Base-by-base conservation (phyloP, 2,113 vertebrate species). In the Paratilapia polleni region DNA sequence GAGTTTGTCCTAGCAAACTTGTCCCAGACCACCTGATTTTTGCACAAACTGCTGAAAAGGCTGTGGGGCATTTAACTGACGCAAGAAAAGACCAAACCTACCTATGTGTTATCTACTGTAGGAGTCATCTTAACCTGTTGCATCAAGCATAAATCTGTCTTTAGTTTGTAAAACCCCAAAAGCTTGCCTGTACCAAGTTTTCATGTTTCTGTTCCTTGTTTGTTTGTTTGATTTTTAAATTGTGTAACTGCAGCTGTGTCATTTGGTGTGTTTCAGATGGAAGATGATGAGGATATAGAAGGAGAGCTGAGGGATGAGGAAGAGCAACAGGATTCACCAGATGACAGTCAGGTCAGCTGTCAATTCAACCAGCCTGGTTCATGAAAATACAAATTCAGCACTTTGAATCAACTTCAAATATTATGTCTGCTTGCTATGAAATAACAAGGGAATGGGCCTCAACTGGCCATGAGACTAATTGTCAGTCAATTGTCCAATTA, bases 331-430 rank as follows among this genome's bases (percentile, higher is more conserved):
- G 84, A 86, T 54, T 90, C 91, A 12, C 81, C 89, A 28, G 94
- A 95, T 19, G 85, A 92, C 86, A 94, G 83, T 88, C 93, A 89
- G 93, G 94, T 95, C 22, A 78, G 93, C 81, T 10, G 10, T 26
- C 13, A 31, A 14, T 36, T 15, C 43, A 59, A 59, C 26, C 15
- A 19, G 14, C 17, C 2, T 11, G 3, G 11, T 8, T 70, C 41
- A 70, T 28, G 64, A 49, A 47, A 26, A 68, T n/a, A n/a, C n/a
- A n/a, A n/a, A n/a, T n/a, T n/a, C n/a, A n/a, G n/a, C n/a, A n/a
- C n/a, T n/a, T n/a, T n/a, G n/a, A n/a, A n/a, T n/a, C n/a, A n/a
- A n/a, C n/a, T n/a, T n/a, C n/a, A n/a, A n/a, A n/a, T n/a, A n/a
- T n/a, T n/a, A n/a, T n/a, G n/a, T n/a, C n/a, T n/a, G n/a, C n/a